A percentile compares a stretch with the other conserved stretches of the same genome.
Conservation (phyloP, 2,797 vertebrate genomes). For the Crenuchus spilurus region DNA sequence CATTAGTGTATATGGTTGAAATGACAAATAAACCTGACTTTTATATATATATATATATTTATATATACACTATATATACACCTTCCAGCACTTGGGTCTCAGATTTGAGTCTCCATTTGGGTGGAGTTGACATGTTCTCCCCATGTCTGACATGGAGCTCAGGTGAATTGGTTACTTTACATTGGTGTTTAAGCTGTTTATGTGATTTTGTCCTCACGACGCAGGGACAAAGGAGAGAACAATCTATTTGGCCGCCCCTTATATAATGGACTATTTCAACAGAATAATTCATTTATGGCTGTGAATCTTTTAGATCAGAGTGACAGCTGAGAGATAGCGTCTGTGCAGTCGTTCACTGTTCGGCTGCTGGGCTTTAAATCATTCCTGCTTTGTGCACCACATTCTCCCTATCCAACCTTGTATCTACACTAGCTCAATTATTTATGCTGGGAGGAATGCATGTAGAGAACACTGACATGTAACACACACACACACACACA, state of each 20-base stretch:
- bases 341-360: neutral
- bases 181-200: neutral
- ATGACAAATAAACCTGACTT: too few relatives aligned
- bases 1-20: too few relatives aligned
- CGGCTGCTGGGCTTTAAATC: conserved; percentile 23
- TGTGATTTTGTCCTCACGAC: neutral
- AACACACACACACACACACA: neutral
- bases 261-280: conserved; percentile 13
- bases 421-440: conserved; percentile 21
- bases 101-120: too few relatives aligned
- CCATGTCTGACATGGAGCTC: too few relatives aligned
- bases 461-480: conserved; percentile 8
- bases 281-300: conserved; percentile 24
- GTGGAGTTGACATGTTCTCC: too few relatives aligned
- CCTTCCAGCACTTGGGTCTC: too few relatives aligned
- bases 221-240: neutral
- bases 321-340: conserved; percentile 14
- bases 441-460: conserved; percentile 13
- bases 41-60: too few relatives aligned
- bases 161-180: too few relatives aligned
- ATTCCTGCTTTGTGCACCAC: conserved; percentile 5
- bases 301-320: conserved; percentile 12
- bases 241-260: neutral
- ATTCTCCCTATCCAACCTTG: conserved; percentile 7
- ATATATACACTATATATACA: too few relatives aligned